A percentile compares a stretch with the other conserved stretches of the same genome.
Conservation (phyloP, 2,888 invertebrate genomes). For the Thysanoteuthis rhombus region DNA sequence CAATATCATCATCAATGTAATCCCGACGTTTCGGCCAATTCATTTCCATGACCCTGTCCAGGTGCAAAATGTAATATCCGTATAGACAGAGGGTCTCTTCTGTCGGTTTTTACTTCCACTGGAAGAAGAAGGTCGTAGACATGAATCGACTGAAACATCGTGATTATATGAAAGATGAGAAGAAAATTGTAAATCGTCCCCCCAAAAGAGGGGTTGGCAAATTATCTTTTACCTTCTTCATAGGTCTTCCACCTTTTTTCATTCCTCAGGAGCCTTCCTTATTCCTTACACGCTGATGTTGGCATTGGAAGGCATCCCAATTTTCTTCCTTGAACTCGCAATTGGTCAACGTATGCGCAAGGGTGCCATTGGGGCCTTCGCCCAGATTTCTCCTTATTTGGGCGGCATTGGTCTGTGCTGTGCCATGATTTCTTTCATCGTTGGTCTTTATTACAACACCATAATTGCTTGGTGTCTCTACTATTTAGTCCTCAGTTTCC, state of each 20-base stretch:
- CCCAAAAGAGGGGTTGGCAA: too few relatives aligned
- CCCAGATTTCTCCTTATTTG: conserved; percentile 89
- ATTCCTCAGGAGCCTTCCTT: conserved; percentile 85
- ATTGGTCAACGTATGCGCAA: conserved; percentile 92
- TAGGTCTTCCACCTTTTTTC: not conserved
- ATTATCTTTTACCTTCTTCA: not conserved
- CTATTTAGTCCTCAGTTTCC: conserved; percentile 89
- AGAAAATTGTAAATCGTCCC: too few relatives aligned
- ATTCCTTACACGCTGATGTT: conserved; percentile 92
- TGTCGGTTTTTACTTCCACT: too few relatives aligned
- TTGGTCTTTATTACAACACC: conserved; percentile 93
- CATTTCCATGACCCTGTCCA: too few relatives aligned
- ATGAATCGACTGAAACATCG: too few relatives aligned
- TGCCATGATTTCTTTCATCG: conserved; percentile 89
- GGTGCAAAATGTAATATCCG: too few relatives aligned
- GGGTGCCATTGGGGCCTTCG: conserved; percentile 91
- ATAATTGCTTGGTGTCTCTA: conserved; percentile 97
- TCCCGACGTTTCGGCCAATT: too few relatives aligned
- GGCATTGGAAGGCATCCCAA: conserved; percentile 87
- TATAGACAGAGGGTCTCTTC: too few relatives aligned
- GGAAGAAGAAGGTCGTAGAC: too few relatives aligned
- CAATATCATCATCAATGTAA: too few relatives aligned
- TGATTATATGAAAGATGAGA: too few relatives aligned
- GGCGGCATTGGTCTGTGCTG: conserved; percentile 93
- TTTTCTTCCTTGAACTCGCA: conserved; percentile 92